Conservation (phyloP, 92 coral and sea anemone species). For the Epizoanthus rinbou region DNA sequence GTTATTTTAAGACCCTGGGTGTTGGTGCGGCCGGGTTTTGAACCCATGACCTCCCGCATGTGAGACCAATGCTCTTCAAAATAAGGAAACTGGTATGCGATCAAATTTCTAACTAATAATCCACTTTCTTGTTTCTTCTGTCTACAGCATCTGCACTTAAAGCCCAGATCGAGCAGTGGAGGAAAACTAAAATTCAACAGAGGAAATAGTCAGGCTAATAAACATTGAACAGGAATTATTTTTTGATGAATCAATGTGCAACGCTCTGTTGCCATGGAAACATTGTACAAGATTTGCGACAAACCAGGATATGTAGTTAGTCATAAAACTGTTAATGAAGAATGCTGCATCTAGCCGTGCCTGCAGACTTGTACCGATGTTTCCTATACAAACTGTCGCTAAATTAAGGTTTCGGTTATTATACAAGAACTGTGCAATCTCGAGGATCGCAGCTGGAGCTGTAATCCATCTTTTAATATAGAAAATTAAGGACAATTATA, state of each 20-base stretch:
- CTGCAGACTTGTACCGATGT: no score
- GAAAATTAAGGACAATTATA: not conserved
- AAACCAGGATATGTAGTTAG: no score
- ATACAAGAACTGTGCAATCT: not conserved
- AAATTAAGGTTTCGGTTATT: not conserved
- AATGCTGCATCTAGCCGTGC: no score
- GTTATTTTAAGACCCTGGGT: no score
- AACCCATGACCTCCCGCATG: no score
- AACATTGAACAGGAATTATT: not conserved
- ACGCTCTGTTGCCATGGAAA: not conserved
- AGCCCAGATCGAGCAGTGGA: constrained; percentile 74
- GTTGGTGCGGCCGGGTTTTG: no score
- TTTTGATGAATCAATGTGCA: not conserved
- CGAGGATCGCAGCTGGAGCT: not conserved
- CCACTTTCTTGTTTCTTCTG: not conserved
- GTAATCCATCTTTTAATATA: not conserved
- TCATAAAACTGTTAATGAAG: no score
- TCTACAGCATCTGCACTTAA: constrained; percentile 72
- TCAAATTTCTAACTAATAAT: not conserved
- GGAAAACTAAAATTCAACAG: constrained; percentile 32
- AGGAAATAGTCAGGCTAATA: constrained; percentile 24
- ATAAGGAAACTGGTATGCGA: no score
- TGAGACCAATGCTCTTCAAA: no score
- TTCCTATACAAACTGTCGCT: no score
- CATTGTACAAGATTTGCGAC: not conserved